Percentiles rank a stretch among this genome's conserved stretches.
phyloP scores from a whole-genome alignment of 2,113 vertebrate species.

The Podilymbus podiceps region DNA sequence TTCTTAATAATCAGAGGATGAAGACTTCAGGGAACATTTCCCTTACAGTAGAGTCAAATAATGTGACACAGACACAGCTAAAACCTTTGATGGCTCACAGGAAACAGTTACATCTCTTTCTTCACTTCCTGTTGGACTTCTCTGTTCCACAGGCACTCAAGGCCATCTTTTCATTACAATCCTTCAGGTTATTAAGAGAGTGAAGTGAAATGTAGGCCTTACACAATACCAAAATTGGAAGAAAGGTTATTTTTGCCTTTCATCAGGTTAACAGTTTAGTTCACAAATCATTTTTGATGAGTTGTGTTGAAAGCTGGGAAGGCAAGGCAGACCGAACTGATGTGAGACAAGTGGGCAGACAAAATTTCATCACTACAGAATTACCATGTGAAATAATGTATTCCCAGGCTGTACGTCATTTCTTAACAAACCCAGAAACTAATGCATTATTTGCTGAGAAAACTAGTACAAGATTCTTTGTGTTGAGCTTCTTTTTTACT shows the following conservation, averaged over 20 bases:
- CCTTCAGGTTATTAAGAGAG: neutral
- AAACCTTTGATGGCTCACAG: neutral
- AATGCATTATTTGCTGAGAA: neutral
- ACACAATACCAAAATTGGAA: neutral
- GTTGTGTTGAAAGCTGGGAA: neutral
- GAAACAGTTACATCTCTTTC: neutral
- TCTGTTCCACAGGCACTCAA: neutral
- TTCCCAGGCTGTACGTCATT: fast-evolving
- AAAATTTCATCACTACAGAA: neutral
- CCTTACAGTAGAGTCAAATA: neutral
- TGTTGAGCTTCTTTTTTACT: neutral
- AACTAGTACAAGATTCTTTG: neutral
- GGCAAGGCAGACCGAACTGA: neutral
- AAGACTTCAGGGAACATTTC: neutral
- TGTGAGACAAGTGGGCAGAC: neutral
- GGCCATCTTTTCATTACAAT: neutral
- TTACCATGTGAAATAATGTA: neutral
- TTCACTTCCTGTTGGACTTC: neutral
- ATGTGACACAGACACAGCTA: fast-evolving
- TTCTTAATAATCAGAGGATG: neutral
- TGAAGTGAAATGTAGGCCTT: neutral
- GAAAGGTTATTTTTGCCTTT: neutral
- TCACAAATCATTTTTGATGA: neutral
- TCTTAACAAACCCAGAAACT: neutral
- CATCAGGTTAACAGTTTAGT: neutral